Evolutionary conservation across 2,888 invertebrate genomes (phyloP), one percentile per base, ranked within the genome.

Genomic region (Rosalia funebris): DNA sequence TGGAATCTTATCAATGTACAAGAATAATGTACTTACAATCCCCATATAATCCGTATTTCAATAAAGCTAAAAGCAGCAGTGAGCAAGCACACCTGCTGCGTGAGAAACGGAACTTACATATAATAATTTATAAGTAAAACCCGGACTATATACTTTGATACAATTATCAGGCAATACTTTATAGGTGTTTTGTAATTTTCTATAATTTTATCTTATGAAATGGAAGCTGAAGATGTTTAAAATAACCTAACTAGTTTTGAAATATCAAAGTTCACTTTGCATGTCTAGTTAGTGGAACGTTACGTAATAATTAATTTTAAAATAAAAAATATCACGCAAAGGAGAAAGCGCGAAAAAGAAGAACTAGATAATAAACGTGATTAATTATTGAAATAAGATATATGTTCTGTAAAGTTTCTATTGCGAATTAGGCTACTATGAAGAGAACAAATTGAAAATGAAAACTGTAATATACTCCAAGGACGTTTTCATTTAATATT

Each of bases 251-350:
- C 10, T n/a, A 44, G 44, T 39, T 19, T 11, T 20, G n/a, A 44
- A 44, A 44, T 44, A 20, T 44, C 44, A 44, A 44, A 44, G 44
- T 44, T 44, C 44, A 19, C 16, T 20, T 20, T 19, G 44, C 19
- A 1, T 19, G 20, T 5, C 10, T 44, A 20, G 12, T 2, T 44
- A 3, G 7, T 44, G 17, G 20, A 44, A 44, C 9, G n/a, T 11
- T 44, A 11, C 19, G 20, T 20, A 44, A 44, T n/a, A 7, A 4
- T 20, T 2, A 25, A 25, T 25, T 3, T 10, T n/a, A n/a, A 44
- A 7, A 14, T 9, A 44, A 44, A 44, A 20, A 39, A 39, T 39
- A 25, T 25, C 7, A 25, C n/a, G n/a, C n/a, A n/a, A 5, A 25
- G 25, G 25, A 25, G 25, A 25, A 25, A 25, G 25, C 7, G 25